Base-by-base conservation (phyloP, 2,113 vertebrate species). In the Capreolus pygargus region DNA sequence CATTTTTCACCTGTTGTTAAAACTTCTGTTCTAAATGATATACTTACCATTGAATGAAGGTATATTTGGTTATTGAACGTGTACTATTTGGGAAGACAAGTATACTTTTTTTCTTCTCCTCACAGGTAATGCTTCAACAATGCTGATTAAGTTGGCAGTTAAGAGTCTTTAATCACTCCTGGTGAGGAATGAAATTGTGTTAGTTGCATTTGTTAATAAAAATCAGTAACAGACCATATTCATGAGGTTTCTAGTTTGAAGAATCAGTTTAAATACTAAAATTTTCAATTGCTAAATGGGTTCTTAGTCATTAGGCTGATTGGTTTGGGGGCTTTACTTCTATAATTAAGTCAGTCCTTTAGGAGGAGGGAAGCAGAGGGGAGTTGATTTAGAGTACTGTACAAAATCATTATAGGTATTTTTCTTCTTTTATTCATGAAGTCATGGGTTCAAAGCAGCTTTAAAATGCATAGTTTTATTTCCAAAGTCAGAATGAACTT, bases 181-280 rank as follows among this genome's bases (percentile, higher is more conserved):
- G 36, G 13, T 36, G 47, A 86, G 8, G 79, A 39, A 39, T 92
- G 84, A 94, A 97, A 86, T 89, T 67, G 36, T 96, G 60, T 90
- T 93, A 89, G 33, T 86, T 95, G 78, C 57, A 64, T 97, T 92
- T 57, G 70, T 94, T 86, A 91, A 58, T 95, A 88, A 95, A 98
- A 86, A 90, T 85, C 33, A 89, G 2, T 89, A 78, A 89, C 79
- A 64, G 23, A 60, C 27, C 91, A 3, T 67, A 81, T 95, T 95
- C 58, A 74, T 76, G 92, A 83, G 39, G 57, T 70, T 89, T 88
- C 86, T 84, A 28, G 17, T 97, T 86, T 55, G 47, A 89, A 81
- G 54, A 91, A 58, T 27, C 10, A 83, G 39, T 96, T 96, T 94
- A 30, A 39, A 57, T 97, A 52, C 88, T 88, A 67, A 95, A 95